Evolutionary conservation across 2,888 invertebrate species (phyloP), one percentile per base, ranked within the genome.

Genomic region (Chalcosyrphus nemorum): DNA sequence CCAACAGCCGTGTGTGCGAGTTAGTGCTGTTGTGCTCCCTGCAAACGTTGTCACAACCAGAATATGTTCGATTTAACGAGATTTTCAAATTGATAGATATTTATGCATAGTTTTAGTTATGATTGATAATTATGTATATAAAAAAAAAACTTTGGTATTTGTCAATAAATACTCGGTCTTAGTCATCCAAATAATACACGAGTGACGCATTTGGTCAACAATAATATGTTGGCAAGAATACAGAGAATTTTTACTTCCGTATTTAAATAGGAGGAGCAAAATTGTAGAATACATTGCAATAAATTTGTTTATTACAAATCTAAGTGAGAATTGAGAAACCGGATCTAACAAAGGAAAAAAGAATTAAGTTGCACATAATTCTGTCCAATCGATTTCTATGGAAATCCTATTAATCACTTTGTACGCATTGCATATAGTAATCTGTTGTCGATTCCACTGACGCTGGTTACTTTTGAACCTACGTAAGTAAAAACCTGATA

Each of bases 11-110:
- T 2, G 24, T 24, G 24, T 52, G 61, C 35, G 57, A 45, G n/a
- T n/a, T n/a, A 38, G 47, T 29, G 13, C 7, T 66, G 24, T 47
- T 41, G 54, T n/a, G 11, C 3, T 82, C n/a, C 74, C 74, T 65
- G 75, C 82, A 74, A 72, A 76, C 68, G 47, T 47, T 38, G 77
- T 82, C 57, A 71, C 76, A 76, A 61, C 68, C 75, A 57, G 72
- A 72, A 72, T n/a, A n/a, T 50, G 17, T 24, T 50, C 17, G 57
- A 65, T 68, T 45, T 61, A 54, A 43, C 50, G 15, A 63, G 41
- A 74, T 75, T 68, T 32, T 17, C 52, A 74, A 41, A 75, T 71
- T 59, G 52, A 76, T 38, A 35, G 61, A 17, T 54, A 81, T 52
- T 63, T 17, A 80, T 74, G 59, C 29, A 24, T 43, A 71, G 54